phyloP scores from a whole-genome alignment of 2,797 vertebrate species.

The Sebastes vulpes region DNA sequence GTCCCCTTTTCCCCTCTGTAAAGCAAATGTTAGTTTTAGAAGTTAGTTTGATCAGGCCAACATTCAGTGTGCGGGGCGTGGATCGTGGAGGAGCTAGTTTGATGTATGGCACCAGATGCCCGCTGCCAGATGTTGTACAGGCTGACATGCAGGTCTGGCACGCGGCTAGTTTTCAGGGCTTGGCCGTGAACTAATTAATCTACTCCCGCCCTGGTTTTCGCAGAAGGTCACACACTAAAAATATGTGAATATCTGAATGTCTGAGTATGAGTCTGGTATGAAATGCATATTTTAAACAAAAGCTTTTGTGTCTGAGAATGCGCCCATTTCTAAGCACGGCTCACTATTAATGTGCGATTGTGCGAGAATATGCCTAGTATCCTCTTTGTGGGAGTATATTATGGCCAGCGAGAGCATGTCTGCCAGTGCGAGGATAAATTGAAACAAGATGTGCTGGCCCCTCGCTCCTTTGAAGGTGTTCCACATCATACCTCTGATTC shows the following conservation, averaged over 20 bases:
- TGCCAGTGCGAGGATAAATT: slow-evolving; percentile 81
- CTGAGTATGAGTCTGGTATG: slow-evolving; percentile 6
- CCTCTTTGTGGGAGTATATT: slow-evolving; percentile 77
- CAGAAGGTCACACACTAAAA: slow-evolving; percentile 78
- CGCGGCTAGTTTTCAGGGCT: slow-evolving; percentile 69
- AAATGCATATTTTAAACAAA: slow-evolving; percentile 23
- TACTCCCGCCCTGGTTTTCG: slow-evolving; percentile 65
- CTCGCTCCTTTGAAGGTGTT: slow-evolving; percentile 86
- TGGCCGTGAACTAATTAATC: slow-evolving; percentile 82
- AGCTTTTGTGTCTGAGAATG: slow-evolving; percentile 55
- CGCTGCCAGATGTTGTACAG: slow-evolving; percentile 84
- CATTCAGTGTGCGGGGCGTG: slow-evolving; percentile 65
- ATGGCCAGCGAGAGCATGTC: slow-evolving; percentile 77
- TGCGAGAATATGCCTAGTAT: slow-evolving; percentile 51
- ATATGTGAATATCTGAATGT: slow-evolving; percentile 58
- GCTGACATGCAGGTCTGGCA: slow-evolving; percentile 80
- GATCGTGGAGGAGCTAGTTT: slow-evolving; percentile 73
- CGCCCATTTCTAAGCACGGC: slow-evolving; percentile 13
- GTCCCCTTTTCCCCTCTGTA: slow-evolving; percentile 17
- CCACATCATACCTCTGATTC: slow-evolving; percentile 86
- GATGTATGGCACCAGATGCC: slow-evolving; percentile 88
- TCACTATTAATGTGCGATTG: slow-evolving; percentile 41
- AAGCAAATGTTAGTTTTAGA: slow-evolving; percentile 85
- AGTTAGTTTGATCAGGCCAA: slow-evolving; percentile 77
- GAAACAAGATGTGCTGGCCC: slow-evolving; percentile 86